Conservation (phyloP, 2,113 vertebrate genomes). For the Daubentonia madagascariensis region DNA sequence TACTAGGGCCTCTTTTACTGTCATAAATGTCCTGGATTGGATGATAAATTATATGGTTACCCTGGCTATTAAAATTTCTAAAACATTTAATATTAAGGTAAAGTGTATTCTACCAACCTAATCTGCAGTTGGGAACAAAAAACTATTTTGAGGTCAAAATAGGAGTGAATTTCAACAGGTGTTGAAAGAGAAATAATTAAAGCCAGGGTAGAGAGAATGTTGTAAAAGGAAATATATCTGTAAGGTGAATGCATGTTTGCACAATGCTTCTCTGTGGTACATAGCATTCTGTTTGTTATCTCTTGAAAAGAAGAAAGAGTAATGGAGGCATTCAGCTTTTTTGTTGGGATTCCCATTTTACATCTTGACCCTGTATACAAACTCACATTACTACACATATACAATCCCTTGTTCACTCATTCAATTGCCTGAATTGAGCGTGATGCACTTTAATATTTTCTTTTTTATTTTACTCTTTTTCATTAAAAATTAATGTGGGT, state of each 20-base stretch:
- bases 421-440: not conserved
- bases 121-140: not conserved
- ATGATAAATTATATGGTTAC: not conserved
- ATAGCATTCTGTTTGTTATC: not conserved
- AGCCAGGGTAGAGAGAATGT: not conserved
- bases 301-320: slow-evolving; percentile 7
- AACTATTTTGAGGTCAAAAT: not conserved
- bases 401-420: not conserved
- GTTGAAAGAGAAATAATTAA: not conserved
- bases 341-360: not conserved
- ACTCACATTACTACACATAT: not conserved
- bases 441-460: not conserved
- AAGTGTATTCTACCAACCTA: not conserved
- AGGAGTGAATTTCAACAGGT: not conserved
- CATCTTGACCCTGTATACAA: not conserved
- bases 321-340: not conserved
- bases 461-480: not conserved
- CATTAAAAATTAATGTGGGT: slow-evolving; percentile 1
- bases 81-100: not conserved
- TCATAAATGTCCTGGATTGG: not conserved
- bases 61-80: slow-evolving; percentile 15
- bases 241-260: not conserved
- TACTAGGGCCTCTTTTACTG: not conserved
- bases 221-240: slow-evolving; percentile 22
- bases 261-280: not conserved